Conservation (phyloP, 1,140 invertebrate genomes). For the Drosophila prosaltans region DNA sequence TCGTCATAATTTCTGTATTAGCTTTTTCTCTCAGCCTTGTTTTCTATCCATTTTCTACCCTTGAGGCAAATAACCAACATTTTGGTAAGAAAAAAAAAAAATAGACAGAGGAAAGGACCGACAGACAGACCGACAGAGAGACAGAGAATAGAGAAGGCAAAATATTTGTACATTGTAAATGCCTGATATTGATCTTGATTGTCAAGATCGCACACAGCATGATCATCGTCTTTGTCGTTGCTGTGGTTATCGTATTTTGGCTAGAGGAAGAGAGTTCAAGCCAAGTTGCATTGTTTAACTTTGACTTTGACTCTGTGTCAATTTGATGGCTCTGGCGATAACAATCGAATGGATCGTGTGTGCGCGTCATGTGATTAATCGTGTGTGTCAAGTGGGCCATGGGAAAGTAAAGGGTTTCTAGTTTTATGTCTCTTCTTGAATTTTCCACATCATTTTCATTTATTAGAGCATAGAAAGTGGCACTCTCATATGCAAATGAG, state of each 20-base stretch:
- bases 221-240: constrained; percentile 36
- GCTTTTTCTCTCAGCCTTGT: constrained; percentile 15
- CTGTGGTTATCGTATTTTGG: constrained; percentile 43
- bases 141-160: constrained; percentile 48
- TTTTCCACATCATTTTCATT: constrained; percentile 20
- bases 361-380: constrained; percentile 26
- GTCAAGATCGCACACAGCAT: constrained; percentile 76
- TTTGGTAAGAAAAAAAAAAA: constrained; percentile 11
- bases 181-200: constrained; percentile 77
- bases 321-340: constrained; percentile 57
- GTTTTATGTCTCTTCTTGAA: constrained; percentile 8
- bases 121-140: constrained; percentile 9
- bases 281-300: constrained; percentile 74
- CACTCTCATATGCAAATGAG: constrained; percentile 54
- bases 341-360: constrained; percentile 46
- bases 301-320: constrained; percentile 79
- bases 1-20: constrained; percentile 22
- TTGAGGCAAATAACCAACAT: constrained; percentile 32
- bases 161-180: constrained; percentile 77
- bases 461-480: constrained; percentile 67
- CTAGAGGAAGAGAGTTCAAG: constrained; percentile 55
- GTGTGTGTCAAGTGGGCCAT: constrained; percentile 35
- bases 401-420: constrained; percentile 54
- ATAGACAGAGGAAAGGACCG: constrained; percentile 22
- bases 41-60: constrained; percentile 46